These are phyloP conservation scores for Crax fasciolata DNA, from an alignment of 2,797 vertebrate genomes.

Conservation along the genomic window DNA sequence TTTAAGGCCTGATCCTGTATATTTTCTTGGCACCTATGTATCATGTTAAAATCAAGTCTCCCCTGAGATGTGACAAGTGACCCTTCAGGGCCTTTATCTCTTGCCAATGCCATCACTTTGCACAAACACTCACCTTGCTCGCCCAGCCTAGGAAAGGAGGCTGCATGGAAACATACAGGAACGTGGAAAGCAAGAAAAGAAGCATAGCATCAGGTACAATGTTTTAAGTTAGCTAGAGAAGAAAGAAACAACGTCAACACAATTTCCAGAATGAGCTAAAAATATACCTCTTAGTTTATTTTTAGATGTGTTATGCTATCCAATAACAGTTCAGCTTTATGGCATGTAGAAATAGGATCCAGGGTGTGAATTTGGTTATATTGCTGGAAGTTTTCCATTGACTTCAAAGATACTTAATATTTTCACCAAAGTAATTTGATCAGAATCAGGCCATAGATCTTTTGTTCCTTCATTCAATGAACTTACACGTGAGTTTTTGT, in stretches of 20 bases:
- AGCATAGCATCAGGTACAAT: background rate
- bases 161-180: background rate
- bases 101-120: background rate
- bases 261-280: conserved; percentile 31
- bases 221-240: conserved; percentile 17
- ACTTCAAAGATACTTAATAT: conserved; percentile 1
- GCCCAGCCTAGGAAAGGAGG: background rate
- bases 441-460: conserved; percentile 3
- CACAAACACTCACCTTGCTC: background rate
- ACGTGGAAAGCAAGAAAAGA: background rate
- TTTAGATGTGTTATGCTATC: conserved; percentile 21
- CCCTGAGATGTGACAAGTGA: background rate
- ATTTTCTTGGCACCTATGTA: background rate
- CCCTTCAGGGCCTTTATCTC: background rate
- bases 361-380: conserved; percentile 45
- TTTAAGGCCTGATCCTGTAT: background rate
- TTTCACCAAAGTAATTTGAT: conserved; percentile 23
- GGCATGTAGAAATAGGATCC: conserved; percentile 25
- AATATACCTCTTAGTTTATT: conserved; percentile 16
- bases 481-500: background rate
- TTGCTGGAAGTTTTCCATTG: conserved; percentile 21
- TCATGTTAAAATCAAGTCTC: background rate
- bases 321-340: background rate
- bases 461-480: background rate
- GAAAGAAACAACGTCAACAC: conserved; percentile 44